Percentiles rank a stretch among this genome's conserved stretches.
phyloP scores from a whole-genome alignment of 2,888 invertebrate species.

The Pandemis cinnamomeana region DNA sequence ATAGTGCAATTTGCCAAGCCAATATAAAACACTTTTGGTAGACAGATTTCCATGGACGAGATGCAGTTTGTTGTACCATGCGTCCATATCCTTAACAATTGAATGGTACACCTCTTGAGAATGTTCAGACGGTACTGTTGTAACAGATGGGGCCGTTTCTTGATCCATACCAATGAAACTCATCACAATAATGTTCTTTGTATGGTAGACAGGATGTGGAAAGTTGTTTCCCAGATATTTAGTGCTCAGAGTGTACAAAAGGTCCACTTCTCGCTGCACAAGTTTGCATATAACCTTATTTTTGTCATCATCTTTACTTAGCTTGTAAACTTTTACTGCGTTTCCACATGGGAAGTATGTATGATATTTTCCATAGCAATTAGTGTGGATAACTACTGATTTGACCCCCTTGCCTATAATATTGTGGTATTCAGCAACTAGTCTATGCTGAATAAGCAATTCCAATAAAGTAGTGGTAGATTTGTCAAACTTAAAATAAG shows the following conservation, averaged over 20 bases:
- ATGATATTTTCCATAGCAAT: conserved; percentile 12
- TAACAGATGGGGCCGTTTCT: conserved; percentile 14
- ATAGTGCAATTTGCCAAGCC: background rate
- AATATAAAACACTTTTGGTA: conserved; percentile 9
- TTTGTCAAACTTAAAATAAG: conserved; percentile 12
- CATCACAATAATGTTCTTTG: conserved; percentile 23
- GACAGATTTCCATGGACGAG: conserved; percentile 28
- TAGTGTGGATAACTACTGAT: conserved; percentile 17
- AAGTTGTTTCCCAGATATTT: conserved; percentile 16
- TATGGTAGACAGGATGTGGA: conserved; percentile 13
- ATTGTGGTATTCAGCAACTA: conserved; percentile 16
- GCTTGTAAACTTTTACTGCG: conserved; percentile 22
- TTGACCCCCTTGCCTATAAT: conserved; percentile 13
- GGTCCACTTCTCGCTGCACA: conserved; percentile 18
- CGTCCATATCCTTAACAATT: conserved; percentile 12
- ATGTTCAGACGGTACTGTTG: background rate
- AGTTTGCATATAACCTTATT: conserved; percentile 15
- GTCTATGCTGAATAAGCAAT: background rate
- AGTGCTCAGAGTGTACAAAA: conserved; percentile 13
- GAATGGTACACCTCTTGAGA: background rate
- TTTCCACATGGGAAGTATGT: conserved; percentile 23
- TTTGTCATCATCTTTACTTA: conserved; percentile 18
- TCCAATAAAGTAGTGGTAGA: conserved; percentile 13
- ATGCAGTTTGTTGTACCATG: conserved; percentile 25
- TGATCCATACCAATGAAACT: conserved; percentile 30